Base-by-base conservation (phyloP, 2,888 invertebrate genomes). In the Argynnis bischoffii region DNA sequence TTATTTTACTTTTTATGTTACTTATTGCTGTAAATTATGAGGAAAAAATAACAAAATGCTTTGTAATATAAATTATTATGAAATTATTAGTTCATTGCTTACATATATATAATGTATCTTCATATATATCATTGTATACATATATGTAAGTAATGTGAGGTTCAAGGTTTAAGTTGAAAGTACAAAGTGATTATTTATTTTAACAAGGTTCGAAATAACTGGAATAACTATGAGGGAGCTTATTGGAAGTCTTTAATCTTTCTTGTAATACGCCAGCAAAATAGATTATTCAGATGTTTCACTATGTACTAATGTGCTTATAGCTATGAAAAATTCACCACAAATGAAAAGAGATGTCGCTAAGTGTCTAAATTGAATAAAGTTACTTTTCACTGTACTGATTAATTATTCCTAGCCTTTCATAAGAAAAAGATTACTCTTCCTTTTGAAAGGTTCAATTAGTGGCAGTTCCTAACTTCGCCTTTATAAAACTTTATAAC, bases 1-100 rank as follows among this genome's bases (percentile, higher is more conserved):
- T 61, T 72, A 69, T 72, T 71, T 67, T 48, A 26, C 41, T 18
- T 63, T 55, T 60, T 55, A 67, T 69, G 55, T 73, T 67, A 88
- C 89, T 89, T 89, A 88, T 90, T 88, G 89, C 89, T 86, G 77
- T 75, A 82, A 85, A 90, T 87, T 89, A 89, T 87, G 88, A 87
- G 87, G 83, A 80, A 84, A 85, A 87, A 88, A 85, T 85, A 87
- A 85, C 85, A 86, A 89, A 89, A 89, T 89, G 88, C 79, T 89
- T 88, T 86, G 87, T 88, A 89, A 87, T 14, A 4, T 4, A 26
- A 26, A 26, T 26, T 26, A 26, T 26, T 4, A 26, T 26, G 3
- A 26, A 26, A 26, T 26, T 26, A 26, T 26, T 26, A 26, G n/a
- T n/a, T n/a, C n/a, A n/a, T n/a, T n/a, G n/a, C 26, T 26, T 3